Base-by-base conservation (phyloP, 1,140 invertebrate genomes). In the Sitophilus oryzae region DNA sequence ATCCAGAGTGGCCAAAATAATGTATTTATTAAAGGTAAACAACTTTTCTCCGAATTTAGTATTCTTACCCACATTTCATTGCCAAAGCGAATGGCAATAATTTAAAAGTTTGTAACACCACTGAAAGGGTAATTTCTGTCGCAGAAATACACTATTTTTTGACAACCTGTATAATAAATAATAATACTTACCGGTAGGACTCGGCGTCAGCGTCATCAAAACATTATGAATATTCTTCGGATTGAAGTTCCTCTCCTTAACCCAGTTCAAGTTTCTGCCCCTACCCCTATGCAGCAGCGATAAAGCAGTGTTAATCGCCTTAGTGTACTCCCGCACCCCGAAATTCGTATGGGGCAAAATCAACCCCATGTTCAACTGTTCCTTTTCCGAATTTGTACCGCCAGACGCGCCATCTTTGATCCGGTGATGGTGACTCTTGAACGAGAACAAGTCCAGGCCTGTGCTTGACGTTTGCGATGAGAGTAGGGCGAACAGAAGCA, bases 201-300 rank as follows among this genome's bases (percentile, higher is more conserved):
- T 86, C 6, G 86, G 86, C 37, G 83, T 85, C 15, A 89, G 71
- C 45, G 78, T 79, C 79, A 86, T 83, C 76, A 84, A 80, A 35
- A 79, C 77, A 53, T 75, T 77, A 60, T 77, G 78, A 20, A 87
- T 81, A 59, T 84, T 78, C 34, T 72, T 70, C 23, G 76, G 74
- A 11, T 77, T 77, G 59, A 85, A 84, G 20, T 74, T 73, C 66
- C 82, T 84, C 56, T 80, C 77, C 63, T 81, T 77, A 25, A 84
- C 66, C 68, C 84, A 85, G 54, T 74, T 76, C 50, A 81, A 74
- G 58, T 76, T 80, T n/a, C 63, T 63, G 34, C 76, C 69, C 43
- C 76, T 75, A 4, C 75, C 76, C 65, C 80, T 81, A 34, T 79
- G 76, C 2, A 88, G 67, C 5, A 75, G 75, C 3, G 73, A 69